A percentile compares a stretch with the other conserved stretches of the same genome.
phyloP scores from a whole-genome alignment of 2,888 invertebrate genomes.

The Tryphoninae sp. region DNA sequence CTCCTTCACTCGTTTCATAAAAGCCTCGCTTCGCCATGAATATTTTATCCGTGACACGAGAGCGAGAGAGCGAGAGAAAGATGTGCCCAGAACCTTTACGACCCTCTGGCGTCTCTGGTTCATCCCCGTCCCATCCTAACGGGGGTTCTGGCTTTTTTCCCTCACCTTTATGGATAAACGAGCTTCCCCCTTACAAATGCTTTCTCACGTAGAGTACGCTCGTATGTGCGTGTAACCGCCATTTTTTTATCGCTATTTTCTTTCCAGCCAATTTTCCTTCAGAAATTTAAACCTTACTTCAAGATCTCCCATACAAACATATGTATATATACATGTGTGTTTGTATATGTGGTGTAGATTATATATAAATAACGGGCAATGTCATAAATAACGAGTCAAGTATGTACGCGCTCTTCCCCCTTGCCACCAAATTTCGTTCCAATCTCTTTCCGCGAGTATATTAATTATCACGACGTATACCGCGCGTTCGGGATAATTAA shows the following conservation, averaged over 20 bases:
- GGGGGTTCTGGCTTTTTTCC: constrained; percentile 43
- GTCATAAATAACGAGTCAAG: constrained; percentile 43
- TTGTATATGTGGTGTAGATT: no score
- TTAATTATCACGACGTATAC: constrained; percentile 58
- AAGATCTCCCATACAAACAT: not conserved
- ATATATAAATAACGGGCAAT: not conserved
- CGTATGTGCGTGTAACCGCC: not conserved
- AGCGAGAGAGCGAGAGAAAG: not conserved
- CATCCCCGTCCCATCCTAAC: constrained; percentile 30
- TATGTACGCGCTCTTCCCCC: not conserved
- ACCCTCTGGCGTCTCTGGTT: constrained; percentile 52
- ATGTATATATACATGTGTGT: not conserved
- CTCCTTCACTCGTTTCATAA: constrained; percentile 51
- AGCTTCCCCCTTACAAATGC: constrained; percentile 13
- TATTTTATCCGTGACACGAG: constrained; percentile 52
- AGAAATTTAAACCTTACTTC: constrained; percentile 9
- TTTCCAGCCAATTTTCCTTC: constrained; percentile 38
- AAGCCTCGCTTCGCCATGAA: constrained; percentile 44
- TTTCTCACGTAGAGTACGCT: not conserved
- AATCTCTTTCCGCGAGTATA: constrained; percentile 56
- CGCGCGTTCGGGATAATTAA: constrained; percentile 52
- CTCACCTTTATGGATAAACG: constrained; percentile 35
- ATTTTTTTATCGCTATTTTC: constrained; percentile 39
- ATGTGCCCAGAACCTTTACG: constrained; percentile 53
- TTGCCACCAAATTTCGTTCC: not conserved